A percentile compares a stretch with the other conserved stretches of the same genome.
Evolutionary conservation across 2,888 invertebrate species (phyloP).

Genomic region (Acrocyrtus sp.): DNA sequence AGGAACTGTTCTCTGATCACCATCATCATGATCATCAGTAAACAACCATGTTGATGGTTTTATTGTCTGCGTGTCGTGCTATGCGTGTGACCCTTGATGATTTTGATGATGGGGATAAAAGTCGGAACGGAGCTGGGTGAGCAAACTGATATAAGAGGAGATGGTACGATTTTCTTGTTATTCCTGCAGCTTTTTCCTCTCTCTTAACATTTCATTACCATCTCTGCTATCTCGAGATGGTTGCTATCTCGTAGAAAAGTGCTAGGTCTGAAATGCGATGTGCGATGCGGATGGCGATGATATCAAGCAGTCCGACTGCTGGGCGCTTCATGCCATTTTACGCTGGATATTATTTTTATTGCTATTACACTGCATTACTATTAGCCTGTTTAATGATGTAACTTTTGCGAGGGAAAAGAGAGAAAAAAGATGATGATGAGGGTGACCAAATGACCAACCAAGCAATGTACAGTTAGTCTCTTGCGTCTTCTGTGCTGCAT

Average conservation of each 20-base stretch:
- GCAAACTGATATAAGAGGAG: neutral
- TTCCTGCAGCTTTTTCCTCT: no score
- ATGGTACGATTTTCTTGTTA: neutral
- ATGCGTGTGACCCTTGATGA: conserved; percentile 55
- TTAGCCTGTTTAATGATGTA: conserved; percentile 30
- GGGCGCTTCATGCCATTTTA: conserved; percentile 5
- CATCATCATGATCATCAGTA: conserved; percentile 7
- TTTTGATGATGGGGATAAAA: conserved; percentile 15
- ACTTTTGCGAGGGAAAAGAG: conserved; percentile 16
- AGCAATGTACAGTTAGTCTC: conserved; percentile 39
- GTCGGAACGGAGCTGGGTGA: neutral
- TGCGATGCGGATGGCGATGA: no score
- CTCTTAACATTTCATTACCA: no score
- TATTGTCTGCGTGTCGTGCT: conserved; percentile 52
- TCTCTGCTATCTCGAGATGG: no score
- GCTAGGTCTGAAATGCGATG: no score
- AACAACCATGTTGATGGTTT: conserved; percentile 37
- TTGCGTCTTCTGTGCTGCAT: conserved; percentile 23
- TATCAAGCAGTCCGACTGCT: no score
- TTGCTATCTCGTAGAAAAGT: no score
- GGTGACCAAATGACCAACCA: conserved; percentile 43
- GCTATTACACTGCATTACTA: conserved; percentile 5
- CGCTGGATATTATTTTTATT: conserved; percentile 16
- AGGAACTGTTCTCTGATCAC: conserved; percentile 49
- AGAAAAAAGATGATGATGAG: conserved; percentile 19